Evolutionary conservation across 2,888 invertebrate species (phyloP).

Genomic region (Sialis lutaria): DNA sequence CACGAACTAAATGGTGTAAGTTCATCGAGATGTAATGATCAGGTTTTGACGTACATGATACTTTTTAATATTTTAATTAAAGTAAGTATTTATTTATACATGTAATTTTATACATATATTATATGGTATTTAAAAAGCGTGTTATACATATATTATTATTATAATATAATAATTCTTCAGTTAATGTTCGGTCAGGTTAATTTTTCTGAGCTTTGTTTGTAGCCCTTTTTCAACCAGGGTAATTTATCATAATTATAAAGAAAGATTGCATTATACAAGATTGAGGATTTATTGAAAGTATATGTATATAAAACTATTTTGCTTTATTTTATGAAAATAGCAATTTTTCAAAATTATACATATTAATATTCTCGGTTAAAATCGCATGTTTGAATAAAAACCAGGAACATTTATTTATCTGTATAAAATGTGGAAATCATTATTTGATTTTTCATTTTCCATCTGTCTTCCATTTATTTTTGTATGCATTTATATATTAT

Average conservation of each 20-base stretch:
- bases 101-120: no score
- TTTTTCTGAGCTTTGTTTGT: not conserved
- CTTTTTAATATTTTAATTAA: not conserved
- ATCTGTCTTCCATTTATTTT: no score
- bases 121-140: not conserved
- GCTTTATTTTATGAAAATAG: no score
- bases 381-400: not conserved
- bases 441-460: no score
- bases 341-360: no score
- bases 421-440: no score
- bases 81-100: not conserved
- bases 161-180: no score
- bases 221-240: not conserved
- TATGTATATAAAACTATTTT: not conserved
- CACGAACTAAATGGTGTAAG: constrained; percentile 21
- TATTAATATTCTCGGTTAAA: not conserved
- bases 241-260: no score
- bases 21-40: constrained; percentile 15
- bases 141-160: not conserved
- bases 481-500: no score
- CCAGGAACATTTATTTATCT: no score
- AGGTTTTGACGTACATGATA: not conserved
- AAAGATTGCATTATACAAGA: not conserved
- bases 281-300: not conserved
- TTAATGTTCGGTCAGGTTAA: not conserved